Evolutionary conservation across 2,797 vertebrate species (phyloP).

Genomic region (Halcyon chelicuti): DNA sequence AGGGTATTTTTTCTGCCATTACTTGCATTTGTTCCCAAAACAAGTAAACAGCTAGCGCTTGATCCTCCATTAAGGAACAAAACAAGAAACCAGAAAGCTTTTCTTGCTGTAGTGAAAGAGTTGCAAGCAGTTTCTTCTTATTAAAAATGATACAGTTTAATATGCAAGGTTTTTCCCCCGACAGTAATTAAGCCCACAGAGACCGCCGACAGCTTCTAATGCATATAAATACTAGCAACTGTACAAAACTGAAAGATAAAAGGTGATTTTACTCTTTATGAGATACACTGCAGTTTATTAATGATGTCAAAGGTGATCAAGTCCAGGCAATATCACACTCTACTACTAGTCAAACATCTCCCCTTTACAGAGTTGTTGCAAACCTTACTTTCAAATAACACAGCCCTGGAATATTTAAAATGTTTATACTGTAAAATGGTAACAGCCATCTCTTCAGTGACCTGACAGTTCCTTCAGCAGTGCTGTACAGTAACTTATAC

Average conservation of each 20-base stretch:
- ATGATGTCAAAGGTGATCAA: neutral
- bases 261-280: neutral
- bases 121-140: neutral
- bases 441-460: neutral
- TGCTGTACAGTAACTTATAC: neutral
- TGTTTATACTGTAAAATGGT: neutral
- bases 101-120: neutral
- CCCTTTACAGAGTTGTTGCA: neutral
- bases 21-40: neutral
- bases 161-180: neutral
- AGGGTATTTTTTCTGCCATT: neutral
- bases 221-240: neutral
- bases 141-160: conserved; percentile 1
- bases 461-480: rapidly evolving
- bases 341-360: neutral
- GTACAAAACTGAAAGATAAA: neutral
- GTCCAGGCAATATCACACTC: neutral
- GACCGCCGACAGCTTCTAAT: neutral
- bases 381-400: neutral
- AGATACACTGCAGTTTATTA: neutral
- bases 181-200: conserved; percentile 41
- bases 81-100: neutral
- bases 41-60: neutral
- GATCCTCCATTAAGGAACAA: neutral
- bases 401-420: neutral